Evolutionary conservation across 2,888 invertebrate species (phyloP), one percentile per base, ranked within the genome.

Genomic region (Clunio marinus): DNA sequence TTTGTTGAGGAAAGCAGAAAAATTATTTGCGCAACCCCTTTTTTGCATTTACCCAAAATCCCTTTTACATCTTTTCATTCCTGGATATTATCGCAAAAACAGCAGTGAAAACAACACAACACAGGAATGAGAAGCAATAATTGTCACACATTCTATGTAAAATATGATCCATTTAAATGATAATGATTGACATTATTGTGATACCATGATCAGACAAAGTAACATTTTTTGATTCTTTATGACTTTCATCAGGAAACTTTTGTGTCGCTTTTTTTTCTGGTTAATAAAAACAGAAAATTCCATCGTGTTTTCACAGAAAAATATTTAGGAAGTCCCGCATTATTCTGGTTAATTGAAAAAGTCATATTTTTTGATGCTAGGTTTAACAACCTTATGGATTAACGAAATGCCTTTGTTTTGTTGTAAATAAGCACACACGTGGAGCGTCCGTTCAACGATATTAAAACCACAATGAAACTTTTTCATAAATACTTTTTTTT

Each of bases 101-200:
- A 24, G 57, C 24, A 55, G 55, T 17, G 22, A 17, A 7, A n/a
- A 7, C 51, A 22, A 22, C 25, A 27, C 4, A 4, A 32, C 2
- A 27, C 27, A 15, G 27, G 27, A 24, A 57, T 57, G 27, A 57
- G 13, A 57, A 57, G 60, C 37, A 60, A 60, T 60, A 60, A 60
- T 60, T 60, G 60, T 60, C 60, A 60, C 60, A 35, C 60, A 58
- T 60, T 35, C 2, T 60, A 60, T 60, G 60, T 60, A 60, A 60
- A 60, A 60, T 60, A 60, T 60, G 60, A 60, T 60, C 60, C 60
- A 60, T 60, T 60, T 22, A 60, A 60, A 60, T 60, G 60, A 60
- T 60, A 59, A 60, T 60, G 60, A 60, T 60, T 60, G 60, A 37
- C 60, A 60, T 35, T 60, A 37, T 24, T 32, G 3, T 37, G 60